These are phyloP conservation scores for Oligia strigilis DNA, from an alignment of 2,888 invertebrate genomes.

Conservation along the genomic window DNA sequence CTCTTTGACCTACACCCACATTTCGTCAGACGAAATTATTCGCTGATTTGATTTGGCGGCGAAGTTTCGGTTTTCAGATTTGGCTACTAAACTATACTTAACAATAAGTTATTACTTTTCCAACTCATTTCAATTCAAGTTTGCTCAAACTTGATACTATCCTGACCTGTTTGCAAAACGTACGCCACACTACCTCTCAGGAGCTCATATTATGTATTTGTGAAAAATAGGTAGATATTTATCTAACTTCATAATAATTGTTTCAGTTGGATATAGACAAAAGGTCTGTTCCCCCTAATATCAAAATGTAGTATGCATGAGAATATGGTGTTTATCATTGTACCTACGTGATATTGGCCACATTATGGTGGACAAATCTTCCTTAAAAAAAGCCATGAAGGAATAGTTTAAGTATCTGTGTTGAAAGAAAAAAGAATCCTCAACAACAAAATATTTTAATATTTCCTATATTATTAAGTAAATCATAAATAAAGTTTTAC, in stretches of 20 bases:
- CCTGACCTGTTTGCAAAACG: neutral
- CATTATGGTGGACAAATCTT: neutral
- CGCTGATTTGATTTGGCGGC: no score
- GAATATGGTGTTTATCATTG: neutral
- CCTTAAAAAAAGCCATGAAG: neutral
- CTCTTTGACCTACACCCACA: neutral
- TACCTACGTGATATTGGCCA: neutral
- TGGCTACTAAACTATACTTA: neutral
- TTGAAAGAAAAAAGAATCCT: neutral
- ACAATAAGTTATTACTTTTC: neutral
- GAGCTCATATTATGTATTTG: neutral
- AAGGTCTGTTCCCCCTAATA: neutral
- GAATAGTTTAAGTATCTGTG: neutral
- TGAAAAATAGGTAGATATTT: neutral
- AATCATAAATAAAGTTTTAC: no score
- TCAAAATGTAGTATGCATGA: neutral
- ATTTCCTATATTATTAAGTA: no score
- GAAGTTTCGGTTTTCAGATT: neutral
- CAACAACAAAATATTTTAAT: neutral
- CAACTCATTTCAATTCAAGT: neutral
- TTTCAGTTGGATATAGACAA: neutral
- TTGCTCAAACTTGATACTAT: neutral
- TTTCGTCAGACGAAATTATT: neutral
- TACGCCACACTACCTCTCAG: no score
- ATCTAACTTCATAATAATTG: no score